Evolutionary conservation across 1,140 invertebrate species (phyloP).

Genomic region (Drosophila lacertosa): DNA sequence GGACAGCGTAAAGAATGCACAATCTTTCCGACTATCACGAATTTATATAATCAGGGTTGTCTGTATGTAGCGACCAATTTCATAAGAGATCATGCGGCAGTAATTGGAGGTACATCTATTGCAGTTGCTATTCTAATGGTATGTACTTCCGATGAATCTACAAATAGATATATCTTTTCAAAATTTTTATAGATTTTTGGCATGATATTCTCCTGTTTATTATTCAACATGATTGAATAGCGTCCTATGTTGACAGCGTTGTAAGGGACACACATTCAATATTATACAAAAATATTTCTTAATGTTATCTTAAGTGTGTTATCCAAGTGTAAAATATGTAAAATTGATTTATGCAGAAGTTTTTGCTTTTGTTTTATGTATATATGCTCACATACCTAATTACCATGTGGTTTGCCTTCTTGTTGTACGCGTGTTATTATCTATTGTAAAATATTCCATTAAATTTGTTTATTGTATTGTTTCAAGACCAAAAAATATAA

Average conservation of each 20-base stretch:
- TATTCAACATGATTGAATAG: conserved; percentile 90
- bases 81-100: conserved; percentile 90
- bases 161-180: neutral
- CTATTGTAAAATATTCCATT: conserved; percentile 46
- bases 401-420: conserved; percentile 10
- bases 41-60: conserved; percentile 90
- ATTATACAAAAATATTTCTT: conserved; percentile 29
- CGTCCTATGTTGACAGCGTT: conserved; percentile 30
- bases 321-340: conserved; percentile 51
- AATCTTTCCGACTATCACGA: conserved; percentile 86
- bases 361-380: conserved; percentile 51
- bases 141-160: conserved; percentile 20
- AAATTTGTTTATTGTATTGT: conserved; percentile 54
- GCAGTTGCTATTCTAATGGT: conserved; percentile 91
- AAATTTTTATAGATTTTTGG: conserved; percentile 85
- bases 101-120: conserved; percentile 92
- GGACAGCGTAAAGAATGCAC: conserved; percentile 88
- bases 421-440: neutral
- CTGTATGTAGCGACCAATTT: conserved; percentile 88
- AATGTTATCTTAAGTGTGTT: conserved; percentile 65
- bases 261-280: conserved; percentile 40
- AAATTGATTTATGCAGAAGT: conserved; percentile 11
- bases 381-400: conserved; percentile 39
- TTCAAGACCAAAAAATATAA: conserved; percentile 32
- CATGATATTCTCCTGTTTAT: conserved; percentile 89